Evolutionary conservation across 2,113 vertebrate species (phyloP).

Genomic region (Vombatus ursinus): DNA sequence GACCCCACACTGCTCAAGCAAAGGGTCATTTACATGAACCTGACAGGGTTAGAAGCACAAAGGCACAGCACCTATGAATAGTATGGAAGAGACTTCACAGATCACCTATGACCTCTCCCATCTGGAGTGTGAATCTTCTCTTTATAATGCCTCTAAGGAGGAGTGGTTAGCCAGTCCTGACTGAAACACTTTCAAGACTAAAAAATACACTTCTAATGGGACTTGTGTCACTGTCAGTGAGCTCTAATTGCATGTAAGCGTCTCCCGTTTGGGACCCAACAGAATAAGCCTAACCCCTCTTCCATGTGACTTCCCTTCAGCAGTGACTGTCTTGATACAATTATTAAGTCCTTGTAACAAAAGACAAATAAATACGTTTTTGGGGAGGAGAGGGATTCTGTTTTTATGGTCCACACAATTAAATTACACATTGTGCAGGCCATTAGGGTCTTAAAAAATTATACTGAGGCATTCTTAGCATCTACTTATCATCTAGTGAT

Average conservation of each 20-base stretch:
- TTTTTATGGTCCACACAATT: neutral
- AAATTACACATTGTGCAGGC: neutral
- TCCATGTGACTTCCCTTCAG: neutral
- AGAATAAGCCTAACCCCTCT: neutral
- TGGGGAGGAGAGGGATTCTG: neutral
- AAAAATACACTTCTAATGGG: neutral
- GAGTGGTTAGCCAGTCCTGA: neutral
- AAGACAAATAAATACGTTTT: slow-evolving; percentile 30
- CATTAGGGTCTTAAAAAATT: neutral
- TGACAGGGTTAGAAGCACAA: neutral
- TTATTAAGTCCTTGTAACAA: neutral
- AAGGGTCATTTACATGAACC: neutral
- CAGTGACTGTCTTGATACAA: neutral
- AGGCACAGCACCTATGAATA: neutral
- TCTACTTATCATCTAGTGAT: neutral
- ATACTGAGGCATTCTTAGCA: neutral
- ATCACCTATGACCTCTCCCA: neutral
- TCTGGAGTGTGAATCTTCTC: neutral
- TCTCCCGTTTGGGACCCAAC: neutral
- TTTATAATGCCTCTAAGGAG: neutral
- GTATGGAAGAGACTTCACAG: neutral
- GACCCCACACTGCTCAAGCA: neutral
- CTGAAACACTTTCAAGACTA: neutral
- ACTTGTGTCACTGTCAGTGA: neutral
- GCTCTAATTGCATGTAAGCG: neutral